Evolutionary conservation across 2,888 invertebrate genomes (phyloP).

Genomic region (Morpho achilles): DNA sequence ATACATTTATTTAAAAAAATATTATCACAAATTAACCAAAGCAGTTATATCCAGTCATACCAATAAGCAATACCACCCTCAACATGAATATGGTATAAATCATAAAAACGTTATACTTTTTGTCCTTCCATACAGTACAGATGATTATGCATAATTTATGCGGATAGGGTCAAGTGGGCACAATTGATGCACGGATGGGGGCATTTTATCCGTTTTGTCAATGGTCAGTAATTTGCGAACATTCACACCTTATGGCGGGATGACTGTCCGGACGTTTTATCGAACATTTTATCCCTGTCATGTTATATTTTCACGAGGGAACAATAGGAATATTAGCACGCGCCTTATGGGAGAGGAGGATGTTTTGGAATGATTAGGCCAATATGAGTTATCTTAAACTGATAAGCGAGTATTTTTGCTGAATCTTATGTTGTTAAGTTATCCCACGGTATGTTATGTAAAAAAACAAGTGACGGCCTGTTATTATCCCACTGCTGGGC

Average conservation of each 20-base stretch:
- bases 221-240: conserved; percentile 44
- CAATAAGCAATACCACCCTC: no score
- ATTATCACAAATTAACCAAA: no score
- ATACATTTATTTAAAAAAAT: no score
- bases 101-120: conserved; percentile 1
- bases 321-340: conserved; percentile 52
- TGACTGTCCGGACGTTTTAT: conserved; percentile 45
- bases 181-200: conserved; percentile 31
- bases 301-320: conserved; percentile 38
- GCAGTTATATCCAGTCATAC: no score
- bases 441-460: no score
- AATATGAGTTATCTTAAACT: conserved; percentile 9
- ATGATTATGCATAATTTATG: conserved; percentile 78
- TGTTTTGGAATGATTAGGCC: conserved; percentile 20
- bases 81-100: not conserved
- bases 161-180: conserved; percentile 69
- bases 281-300: conserved; percentile 32
- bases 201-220: conserved; percentile 37
- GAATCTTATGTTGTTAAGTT: no score
- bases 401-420: no score
- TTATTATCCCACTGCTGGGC: no score
- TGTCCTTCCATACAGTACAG: conserved; percentile 24
- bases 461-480: no score
- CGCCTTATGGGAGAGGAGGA: conserved; percentile 29
- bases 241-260: conserved; percentile 53